A percentile compares a stretch with the other conserved stretches of the same genome.
Conservation (phyloP, 2,113 vertebrate species). For the Meles meles region DNA sequence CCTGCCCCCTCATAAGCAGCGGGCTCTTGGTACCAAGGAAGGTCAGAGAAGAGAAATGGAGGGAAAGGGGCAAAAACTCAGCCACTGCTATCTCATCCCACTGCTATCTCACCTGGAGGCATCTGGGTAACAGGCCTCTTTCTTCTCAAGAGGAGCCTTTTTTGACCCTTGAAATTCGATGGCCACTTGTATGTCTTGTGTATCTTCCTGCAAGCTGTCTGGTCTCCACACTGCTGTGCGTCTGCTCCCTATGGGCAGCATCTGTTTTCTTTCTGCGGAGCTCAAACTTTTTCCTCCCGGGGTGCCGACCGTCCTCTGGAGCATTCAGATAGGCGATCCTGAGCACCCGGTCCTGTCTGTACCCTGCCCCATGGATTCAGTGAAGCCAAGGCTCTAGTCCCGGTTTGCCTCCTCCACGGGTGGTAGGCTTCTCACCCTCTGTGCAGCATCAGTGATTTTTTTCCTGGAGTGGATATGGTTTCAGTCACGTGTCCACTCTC, state of each 20-base stretch:
- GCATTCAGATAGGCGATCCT: neutral
- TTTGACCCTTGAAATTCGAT: neutral
- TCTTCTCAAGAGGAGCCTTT: neutral
- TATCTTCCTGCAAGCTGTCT: neutral
- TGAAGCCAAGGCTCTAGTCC: neutral
- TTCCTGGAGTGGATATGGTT: neutral
- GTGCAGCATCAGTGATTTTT: neutral
- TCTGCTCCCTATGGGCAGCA: neutral
- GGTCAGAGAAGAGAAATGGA: neutral
- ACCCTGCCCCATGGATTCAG: neutral
- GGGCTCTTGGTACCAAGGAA: neutral
- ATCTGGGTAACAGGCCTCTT: neutral
- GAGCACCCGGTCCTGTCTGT: neutral
- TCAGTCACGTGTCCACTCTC: no score
- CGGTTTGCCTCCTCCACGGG: no score
- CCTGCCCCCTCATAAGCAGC: neutral
- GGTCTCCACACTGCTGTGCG: neutral
- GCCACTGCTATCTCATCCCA: no score
- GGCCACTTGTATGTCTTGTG: neutral
- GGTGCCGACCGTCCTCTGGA: neutral
- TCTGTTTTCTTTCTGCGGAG: neutral
- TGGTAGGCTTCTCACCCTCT: neutral
- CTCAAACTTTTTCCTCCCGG: neutral
- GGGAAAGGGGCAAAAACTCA: neutral
- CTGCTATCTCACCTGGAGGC: neutral